phyloP scores from a whole-genome alignment of 2,113 vertebrate species.

The Boulengeromyrus knoepffleri region DNA sequence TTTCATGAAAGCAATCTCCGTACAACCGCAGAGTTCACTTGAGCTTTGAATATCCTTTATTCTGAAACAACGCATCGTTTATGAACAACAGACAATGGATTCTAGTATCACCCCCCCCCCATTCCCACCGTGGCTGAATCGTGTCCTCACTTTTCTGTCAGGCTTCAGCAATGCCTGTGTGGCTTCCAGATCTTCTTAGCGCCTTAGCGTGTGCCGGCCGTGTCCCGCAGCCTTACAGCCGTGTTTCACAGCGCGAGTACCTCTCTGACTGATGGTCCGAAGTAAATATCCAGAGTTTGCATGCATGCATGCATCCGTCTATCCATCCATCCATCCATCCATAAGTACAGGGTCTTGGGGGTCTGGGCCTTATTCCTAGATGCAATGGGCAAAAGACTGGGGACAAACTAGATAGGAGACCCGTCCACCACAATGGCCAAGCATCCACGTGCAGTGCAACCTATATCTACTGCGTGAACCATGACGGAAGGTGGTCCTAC shows the following conservation, averaged over 20 bases:
- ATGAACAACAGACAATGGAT: neutral
- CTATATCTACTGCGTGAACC: neutral
- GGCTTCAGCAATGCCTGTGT: neutral
- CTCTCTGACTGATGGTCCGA: neutral
- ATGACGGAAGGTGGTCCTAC: neutral
- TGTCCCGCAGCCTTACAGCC: neutral
- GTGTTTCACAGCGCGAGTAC: neutral
- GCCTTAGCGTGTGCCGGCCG: neutral
- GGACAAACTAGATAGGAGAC: neutral
- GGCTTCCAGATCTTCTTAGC: neutral
- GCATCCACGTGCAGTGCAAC: neutral
- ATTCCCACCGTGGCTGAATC: neutral
- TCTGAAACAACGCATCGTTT: neutral
- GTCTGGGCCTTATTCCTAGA: neutral
- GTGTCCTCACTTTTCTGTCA: neutral
- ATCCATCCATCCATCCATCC: neutral
- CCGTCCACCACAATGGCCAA: neutral
- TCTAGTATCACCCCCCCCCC: neutral
- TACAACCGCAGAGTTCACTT: neutral
- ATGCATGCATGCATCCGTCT: neutral
- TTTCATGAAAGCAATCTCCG: conserved; percentile 7
- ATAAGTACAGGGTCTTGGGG: neutral
- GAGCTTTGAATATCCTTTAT: neutral
- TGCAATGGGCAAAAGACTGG: neutral
- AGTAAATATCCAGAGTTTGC: neutral